These are phyloP conservation scores for Trissolcus japonicus DNA, from an alignment of 2,888 invertebrate species.

Conservation along the genomic window DNA sequence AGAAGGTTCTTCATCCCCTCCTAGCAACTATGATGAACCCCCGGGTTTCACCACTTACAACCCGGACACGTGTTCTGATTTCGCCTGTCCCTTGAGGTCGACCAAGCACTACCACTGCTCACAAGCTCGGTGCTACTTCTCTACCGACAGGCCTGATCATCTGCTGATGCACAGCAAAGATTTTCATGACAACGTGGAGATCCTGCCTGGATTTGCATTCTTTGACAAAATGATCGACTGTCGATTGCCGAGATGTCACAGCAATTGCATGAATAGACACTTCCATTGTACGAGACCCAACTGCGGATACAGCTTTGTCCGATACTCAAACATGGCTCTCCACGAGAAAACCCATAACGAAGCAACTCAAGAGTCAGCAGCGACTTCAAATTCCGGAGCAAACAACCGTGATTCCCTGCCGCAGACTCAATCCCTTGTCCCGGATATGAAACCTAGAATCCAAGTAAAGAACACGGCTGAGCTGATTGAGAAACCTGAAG, in stretches of 20 bases:
- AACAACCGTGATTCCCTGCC: slow-evolving; percentile 61
- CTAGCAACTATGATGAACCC: slow-evolving; percentile 72
- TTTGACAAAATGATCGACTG: slow-evolving; percentile 87
- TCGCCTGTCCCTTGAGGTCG: slow-evolving; percentile 82
- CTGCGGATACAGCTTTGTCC: slow-evolving; percentile 85
- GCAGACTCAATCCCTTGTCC: slow-evolving; percentile 53
- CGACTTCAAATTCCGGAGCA: slow-evolving; percentile 50
- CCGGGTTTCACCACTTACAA: slow-evolving; percentile 74
- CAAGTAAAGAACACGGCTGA: slow-evolving; percentile 74
- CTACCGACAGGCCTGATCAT: slow-evolving; percentile 86
- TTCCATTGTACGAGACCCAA: slow-evolving; percentile 85
- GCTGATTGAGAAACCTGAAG: slow-evolving; percentile 71
- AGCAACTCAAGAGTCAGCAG: slow-evolving; percentile 37
- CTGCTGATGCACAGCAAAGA: slow-evolving; percentile 90
- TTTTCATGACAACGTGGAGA: slow-evolving; percentile 88
- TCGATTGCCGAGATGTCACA: slow-evolving; percentile 81
- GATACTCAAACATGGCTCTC: slow-evolving; percentile 84
- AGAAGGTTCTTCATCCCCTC: slow-evolving; percentile 71
- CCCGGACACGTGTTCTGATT: slow-evolving; percentile 82
- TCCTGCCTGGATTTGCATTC: slow-evolving; percentile 90
- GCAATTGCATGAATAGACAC: slow-evolving; percentile 84
- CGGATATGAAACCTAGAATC: slow-evolving; percentile 71
- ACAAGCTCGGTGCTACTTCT: slow-evolving; percentile 87
- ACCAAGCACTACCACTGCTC: slow-evolving; percentile 91
- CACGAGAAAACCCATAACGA: slow-evolving; percentile 83